Evolutionary conservation across 2,888 invertebrate genomes (phyloP).

Genomic region (Agonum fuliginosum): DNA sequence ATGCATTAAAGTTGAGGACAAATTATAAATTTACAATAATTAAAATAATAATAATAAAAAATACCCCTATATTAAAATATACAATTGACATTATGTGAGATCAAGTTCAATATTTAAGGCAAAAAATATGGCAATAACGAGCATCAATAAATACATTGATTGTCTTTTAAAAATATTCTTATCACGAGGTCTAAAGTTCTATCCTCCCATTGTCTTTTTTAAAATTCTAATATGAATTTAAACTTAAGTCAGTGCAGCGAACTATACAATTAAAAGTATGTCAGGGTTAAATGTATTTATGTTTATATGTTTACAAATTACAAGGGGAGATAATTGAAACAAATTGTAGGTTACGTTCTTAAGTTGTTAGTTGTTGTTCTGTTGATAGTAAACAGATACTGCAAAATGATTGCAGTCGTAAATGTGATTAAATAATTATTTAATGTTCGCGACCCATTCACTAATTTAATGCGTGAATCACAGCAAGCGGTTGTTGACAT

Average conservation of each 20-base stretch:
- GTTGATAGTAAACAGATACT: not conserved
- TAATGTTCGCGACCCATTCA: not conserved
- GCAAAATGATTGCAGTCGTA: conserved; percentile 1
- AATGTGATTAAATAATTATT: not conserved
- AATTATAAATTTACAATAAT: too few relatives aligned
- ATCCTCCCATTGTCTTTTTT: not conserved
- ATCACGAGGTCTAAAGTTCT: too few relatives aligned
- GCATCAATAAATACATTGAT: too few relatives aligned
- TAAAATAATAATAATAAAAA: too few relatives aligned
- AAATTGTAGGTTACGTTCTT: not conserved
- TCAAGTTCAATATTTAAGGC: too few relatives aligned
- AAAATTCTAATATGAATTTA: not conserved
- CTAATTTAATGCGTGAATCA: not conserved
- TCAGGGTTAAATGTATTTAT: conserved; percentile 10
- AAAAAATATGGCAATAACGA: too few relatives aligned
- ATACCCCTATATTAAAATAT: too few relatives aligned
- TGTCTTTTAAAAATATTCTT: too few relatives aligned
- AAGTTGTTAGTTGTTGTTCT: not conserved
- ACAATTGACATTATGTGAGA: too few relatives aligned
- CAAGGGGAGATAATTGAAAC: not conserved
- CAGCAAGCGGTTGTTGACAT: not conserved
- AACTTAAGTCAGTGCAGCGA: not conserved
- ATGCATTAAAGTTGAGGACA: too few relatives aligned
- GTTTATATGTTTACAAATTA: too few relatives aligned
- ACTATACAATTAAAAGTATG: not conserved